Base-by-base conservation (phyloP, 2,113 vertebrate genomes). In the Gasterosteus nipponicus region DNA sequence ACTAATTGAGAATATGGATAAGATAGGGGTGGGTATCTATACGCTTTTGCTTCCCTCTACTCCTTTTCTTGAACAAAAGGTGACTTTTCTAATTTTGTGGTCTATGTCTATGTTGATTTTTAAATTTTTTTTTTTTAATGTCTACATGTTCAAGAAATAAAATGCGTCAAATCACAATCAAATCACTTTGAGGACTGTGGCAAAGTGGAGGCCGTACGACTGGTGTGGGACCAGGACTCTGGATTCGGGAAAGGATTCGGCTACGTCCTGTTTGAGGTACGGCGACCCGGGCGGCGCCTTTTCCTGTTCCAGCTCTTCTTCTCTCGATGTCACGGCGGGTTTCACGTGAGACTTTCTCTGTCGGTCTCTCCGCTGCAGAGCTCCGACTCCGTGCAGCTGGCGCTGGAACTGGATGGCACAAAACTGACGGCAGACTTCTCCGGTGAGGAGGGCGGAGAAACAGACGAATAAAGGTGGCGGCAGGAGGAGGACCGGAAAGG, bases 211-310 rank as follows among this genome's bases (percentile, higher is more conserved):
- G 95, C 89, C 0, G 96, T 99, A 39, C 94, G 97, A 4, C 80
- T 99, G 35, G 94, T 99, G 72, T 93, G 97, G 54, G 97, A 99
- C 92, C 83, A 81, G 1, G 89, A 79, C 4, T 95, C 96, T 0
- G 97, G 97, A 22, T 31, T 95, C 3, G 97, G 97, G 0, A 98
- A 96, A 79, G 98, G 98, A n/a, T 99, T 99, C 0, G 97, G 98
- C 65, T 99, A 98, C 0, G 75, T 99, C 64, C 95, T 98, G 22
- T 99, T 98, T 53, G 91, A 97, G 96, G 98, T 99, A 77, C 0
- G 81, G 29, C 0, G 6, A 10, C 33, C 51, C 11, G 6, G 0
- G 26, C 3, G 6, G 16, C 18, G 15, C 26, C 39, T n/a, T n/a
- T 15, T 15, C 1, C 66, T 39, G 14, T 29, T 42, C 2, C 3